Conservation (phyloP, 1,140 invertebrate species). For the Pachyrhynchus sulphureomaculatus region DNA sequence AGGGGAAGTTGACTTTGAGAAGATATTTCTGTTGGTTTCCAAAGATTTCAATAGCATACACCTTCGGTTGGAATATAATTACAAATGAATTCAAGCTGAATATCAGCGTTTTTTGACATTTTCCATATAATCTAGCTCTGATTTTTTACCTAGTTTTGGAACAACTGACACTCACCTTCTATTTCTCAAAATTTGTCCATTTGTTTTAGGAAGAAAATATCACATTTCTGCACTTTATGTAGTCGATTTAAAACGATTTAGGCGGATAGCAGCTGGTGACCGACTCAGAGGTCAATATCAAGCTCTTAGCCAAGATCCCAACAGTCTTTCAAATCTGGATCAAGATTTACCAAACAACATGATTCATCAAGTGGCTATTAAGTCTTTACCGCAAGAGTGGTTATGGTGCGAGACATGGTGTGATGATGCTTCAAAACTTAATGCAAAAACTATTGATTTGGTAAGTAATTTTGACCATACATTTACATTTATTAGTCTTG, state of each 20-base stretch:
- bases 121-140: too few species aligned
- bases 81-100: too few species aligned
- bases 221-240: constrained; percentile 99
- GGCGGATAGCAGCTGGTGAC: constrained; percentile 97
- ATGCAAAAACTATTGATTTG: constrained; percentile 98
- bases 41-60: too few species aligned
- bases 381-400: constrained; percentile 99
- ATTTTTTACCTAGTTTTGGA: too few species aligned
- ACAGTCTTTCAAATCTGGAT: constrained; percentile 89
- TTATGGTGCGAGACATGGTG: constrained; percentile 99
- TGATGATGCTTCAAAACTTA: constrained; percentile 82
- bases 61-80: too few species aligned
- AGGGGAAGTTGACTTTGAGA: too few species aligned
- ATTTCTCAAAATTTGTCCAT: too few species aligned
- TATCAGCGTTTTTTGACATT: too few species aligned
- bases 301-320: constrained; percentile 89
- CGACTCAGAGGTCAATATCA: constrained; percentile 95
- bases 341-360: constrained; percentile 71
- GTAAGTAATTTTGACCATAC: constrained; percentile 54
- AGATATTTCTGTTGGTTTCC: too few species aligned
- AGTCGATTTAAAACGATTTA: constrained; percentile 91
- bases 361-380: constrained; percentile 99
- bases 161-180: too few species aligned
- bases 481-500: too few species aligned
- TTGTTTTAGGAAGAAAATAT: constrained; percentile 74